Evolutionary conservation across 2,113 vertebrate species (phyloP).

Genomic region (Gymnobelideus leadbeateri): DNA sequence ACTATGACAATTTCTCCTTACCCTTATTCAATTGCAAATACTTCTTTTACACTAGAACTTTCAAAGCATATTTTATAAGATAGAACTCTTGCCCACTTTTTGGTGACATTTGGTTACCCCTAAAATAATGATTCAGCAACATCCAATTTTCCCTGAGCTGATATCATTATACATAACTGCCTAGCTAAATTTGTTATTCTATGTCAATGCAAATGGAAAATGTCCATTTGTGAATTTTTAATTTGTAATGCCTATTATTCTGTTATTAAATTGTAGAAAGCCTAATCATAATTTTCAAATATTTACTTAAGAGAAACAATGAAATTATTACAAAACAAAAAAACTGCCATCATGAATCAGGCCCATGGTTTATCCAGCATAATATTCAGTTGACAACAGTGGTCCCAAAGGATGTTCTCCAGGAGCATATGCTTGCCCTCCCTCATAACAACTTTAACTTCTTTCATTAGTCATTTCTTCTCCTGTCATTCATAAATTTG

Average conservation of each 20-base stretch:
- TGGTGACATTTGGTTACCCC: background rate
- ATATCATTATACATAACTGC: slow-evolving; percentile 6
- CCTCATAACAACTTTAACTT: background rate
- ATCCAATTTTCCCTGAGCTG: background rate
- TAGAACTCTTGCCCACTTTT: slow-evolving; percentile 4
- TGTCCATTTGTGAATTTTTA: slow-evolving; percentile 47
- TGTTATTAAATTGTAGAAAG: slow-evolving; percentile 44
- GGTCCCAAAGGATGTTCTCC: background rate
- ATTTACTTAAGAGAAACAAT: slow-evolving; percentile 42
- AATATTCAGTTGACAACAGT: slow-evolving; percentile 18
- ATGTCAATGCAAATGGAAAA: slow-evolving; percentile 31
- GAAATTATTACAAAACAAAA: slow-evolving; percentile 18
- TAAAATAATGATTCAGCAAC: slow-evolving; percentile 19
- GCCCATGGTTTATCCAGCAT: background rate
- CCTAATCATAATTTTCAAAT: slow-evolving; percentile 26
- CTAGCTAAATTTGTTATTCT: slow-evolving; percentile 26
- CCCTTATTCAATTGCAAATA: background rate
- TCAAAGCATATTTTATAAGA: slow-evolving; percentile 15
- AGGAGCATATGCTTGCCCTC: background rate
- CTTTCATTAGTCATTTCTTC: slow-evolving; percentile 48
- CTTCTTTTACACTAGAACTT: background rate
- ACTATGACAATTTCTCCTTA: background rate
- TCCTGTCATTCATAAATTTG: slow-evolving; percentile 35
- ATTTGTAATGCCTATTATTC: background rate
- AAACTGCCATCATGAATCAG: background rate